A percentile compares a stretch with the other conserved stretches of the same genome.
Evolutionary conservation across 2,888 invertebrate species (phyloP).

Genomic region (Dastarcus helophoroides): DNA sequence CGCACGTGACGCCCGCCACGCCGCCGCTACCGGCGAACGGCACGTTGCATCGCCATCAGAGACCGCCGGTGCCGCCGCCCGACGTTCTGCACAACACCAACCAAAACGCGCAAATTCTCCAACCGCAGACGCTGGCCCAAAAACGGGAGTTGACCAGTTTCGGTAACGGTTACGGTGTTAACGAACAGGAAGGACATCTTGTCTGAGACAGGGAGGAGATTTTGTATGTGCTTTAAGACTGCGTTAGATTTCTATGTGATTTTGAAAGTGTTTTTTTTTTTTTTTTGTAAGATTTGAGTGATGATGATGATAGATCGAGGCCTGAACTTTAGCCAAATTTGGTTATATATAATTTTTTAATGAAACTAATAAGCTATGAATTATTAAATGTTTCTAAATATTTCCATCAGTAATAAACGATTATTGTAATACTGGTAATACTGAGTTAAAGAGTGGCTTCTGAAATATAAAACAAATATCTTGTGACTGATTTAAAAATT

Average conservation of each 20-base stretch:
- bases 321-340: background rate
- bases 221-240: slow-evolving; percentile 28
- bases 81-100: slow-evolving; percentile 38
- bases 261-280: background rate
- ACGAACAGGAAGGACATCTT: slow-evolving; percentile 39
- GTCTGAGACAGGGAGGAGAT: slow-evolving; percentile 36
- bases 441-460: too few species aligned
- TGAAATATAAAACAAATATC: too few species aligned
- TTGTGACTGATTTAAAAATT: too few species aligned
- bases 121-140: slow-evolving; percentile 35
- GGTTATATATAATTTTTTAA: background rate
- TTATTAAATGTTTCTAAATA: too few species aligned
- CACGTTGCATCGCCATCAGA: slow-evolving; percentile 31
- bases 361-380: background rate
- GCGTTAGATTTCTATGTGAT: slow-evolving; percentile 1
- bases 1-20: slow-evolving; percentile 37
- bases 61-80: slow-evolving; percentile 32
- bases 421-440: too few species aligned
- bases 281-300: background rate
- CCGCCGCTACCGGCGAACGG: slow-evolving; percentile 34
- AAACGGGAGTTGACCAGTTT: slow-evolving; percentile 36
- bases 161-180: slow-evolving; percentile 37
- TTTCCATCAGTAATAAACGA: too few species aligned
- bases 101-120: slow-evolving; percentile 35
- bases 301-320: background rate